phyloP scores from a whole-genome alignment of 2,888 invertebrate species.

The Lepidonotus clava region DNA sequence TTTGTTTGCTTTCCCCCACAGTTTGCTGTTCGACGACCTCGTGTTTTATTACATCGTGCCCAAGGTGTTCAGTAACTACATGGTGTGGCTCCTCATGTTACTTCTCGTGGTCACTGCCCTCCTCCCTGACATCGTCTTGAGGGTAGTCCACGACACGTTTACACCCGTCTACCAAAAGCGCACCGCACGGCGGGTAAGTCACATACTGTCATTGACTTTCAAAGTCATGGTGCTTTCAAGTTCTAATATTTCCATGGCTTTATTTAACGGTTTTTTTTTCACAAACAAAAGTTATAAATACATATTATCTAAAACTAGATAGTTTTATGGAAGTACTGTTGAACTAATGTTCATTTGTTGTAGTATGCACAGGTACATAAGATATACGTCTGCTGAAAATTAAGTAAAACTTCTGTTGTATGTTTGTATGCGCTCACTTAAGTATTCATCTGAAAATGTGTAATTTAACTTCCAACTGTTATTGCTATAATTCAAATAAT shows the following conservation, averaged over 20 bases:
- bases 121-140: slow-evolving; percentile 74
- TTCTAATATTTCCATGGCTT: neutral
- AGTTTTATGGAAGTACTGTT: no score
- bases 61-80: slow-evolving; percentile 66
- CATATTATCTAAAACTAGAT: no score
- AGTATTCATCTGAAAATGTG: no score
- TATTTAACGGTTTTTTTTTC: neutral
- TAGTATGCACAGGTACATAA: no score
- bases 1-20: no score
- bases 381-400: no score
- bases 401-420: no score
- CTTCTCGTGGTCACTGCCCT: slow-evolving; percentile 72
- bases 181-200: neutral
- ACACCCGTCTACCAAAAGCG: slow-evolving; percentile 44
- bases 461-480: no score
- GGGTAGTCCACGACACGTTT: slow-evolving; percentile 65
- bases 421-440: no score
- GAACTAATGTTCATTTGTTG: no score
- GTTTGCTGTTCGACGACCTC: no score
- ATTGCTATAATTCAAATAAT: no score
- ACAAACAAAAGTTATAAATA: neutral
- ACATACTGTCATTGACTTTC: neutral
- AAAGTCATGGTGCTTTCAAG: neutral
- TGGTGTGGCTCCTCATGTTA: slow-evolving; percentile 73
- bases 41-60: slow-evolving; percentile 57